These are phyloP conservation scores for Anser brachyrhynchus DNA, from an alignment of 2,113 vertebrate species.

Conservation along the genomic window DNA sequence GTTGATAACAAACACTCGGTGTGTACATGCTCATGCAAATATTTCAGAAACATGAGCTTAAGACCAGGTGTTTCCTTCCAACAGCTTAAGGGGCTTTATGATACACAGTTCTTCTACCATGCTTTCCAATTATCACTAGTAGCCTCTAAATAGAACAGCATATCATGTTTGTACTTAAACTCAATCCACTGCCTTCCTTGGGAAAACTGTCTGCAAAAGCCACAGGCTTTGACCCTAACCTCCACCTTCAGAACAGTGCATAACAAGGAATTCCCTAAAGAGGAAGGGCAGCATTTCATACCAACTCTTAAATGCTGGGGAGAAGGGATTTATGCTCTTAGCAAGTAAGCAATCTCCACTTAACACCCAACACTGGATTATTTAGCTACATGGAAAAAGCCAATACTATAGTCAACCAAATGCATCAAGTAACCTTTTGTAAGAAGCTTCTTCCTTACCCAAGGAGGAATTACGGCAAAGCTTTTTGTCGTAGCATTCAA, in stretches of 20 bases:
- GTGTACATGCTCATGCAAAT: background rate
- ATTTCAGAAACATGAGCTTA: background rate
- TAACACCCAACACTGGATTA: background rate
- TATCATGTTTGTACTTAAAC: background rate
- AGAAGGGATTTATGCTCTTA: background rate
- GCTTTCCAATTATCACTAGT: background rate
- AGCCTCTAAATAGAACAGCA: background rate
- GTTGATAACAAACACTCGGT: background rate
- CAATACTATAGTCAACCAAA: background rate
- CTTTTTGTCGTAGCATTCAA: slow-evolving; percentile 83
- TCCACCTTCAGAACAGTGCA: background rate
- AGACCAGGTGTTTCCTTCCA: background rate
- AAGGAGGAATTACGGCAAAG: slow-evolving; percentile 84
- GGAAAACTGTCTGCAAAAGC: background rate
- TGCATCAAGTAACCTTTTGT: background rate
- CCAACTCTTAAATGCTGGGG: background rate
- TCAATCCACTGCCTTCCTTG: background rate
- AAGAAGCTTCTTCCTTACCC: slow-evolving; percentile 69
- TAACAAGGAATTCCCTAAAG: background rate
- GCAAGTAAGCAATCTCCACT: background rate
- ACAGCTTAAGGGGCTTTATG: background rate
- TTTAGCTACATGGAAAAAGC: background rate
- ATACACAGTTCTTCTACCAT: background rate
- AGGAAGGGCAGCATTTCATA: background rate
- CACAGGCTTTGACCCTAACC: background rate